These are phyloP conservation scores for Anoplolepis gracilipes DNA, from an alignment of 1,140 invertebrate species.

Conservation along the genomic window DNA sequence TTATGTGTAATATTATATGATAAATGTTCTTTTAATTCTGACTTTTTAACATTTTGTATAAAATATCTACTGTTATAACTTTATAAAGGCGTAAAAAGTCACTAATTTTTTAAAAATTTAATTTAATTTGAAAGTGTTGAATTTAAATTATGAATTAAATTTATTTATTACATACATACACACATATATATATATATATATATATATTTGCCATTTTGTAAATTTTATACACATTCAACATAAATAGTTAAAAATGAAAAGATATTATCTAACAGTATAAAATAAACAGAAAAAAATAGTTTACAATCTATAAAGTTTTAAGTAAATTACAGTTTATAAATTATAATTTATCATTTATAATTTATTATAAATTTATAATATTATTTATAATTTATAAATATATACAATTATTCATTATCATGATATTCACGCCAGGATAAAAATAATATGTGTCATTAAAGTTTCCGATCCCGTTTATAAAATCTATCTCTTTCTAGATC, in stretches of 20 bases:
- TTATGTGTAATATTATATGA: too few relatives aligned
- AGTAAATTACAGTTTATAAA: background rate
- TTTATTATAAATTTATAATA: too few relatives aligned
- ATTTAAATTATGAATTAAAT: too few relatives aligned
- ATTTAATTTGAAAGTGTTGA: too few relatives aligned
- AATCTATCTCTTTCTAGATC: constrained; percentile 15
- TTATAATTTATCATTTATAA: too few relatives aligned
- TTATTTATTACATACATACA: too few relatives aligned
- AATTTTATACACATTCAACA: background rate
- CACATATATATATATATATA: too few relatives aligned
- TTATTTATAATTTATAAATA: constrained; percentile 5
- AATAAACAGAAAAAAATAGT: background rate
- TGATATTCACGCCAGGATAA: background rate
- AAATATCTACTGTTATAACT: too few relatives aligned
- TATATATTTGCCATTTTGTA: background rate
- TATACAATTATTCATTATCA: background rate
- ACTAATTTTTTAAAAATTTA: too few relatives aligned
- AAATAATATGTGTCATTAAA: background rate
- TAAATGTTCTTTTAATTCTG: too few relatives aligned
- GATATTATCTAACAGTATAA: background rate
- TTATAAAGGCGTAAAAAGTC: too few relatives aligned
- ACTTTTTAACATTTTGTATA: too few relatives aligned
- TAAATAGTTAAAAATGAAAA: background rate
- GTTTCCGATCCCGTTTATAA: background rate
- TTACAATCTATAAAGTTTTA: background rate